Base-by-base conservation (phyloP, 2,888 invertebrate genomes). In the Drosophila picticornis region DNA sequence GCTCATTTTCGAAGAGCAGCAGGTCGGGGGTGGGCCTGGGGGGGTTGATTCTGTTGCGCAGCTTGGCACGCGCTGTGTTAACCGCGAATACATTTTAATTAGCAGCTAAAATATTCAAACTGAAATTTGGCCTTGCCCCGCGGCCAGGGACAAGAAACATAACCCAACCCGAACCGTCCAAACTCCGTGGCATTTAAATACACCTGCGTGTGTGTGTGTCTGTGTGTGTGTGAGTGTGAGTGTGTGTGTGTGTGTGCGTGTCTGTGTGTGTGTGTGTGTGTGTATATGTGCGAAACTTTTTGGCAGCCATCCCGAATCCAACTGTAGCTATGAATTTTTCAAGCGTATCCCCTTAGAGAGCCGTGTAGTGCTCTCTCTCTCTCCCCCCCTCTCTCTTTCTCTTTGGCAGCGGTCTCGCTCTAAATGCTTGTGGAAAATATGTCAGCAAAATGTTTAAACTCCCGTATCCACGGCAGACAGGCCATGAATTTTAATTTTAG, bases 71-170 rank as follows among this genome's bases (percentile, higher is more conserved):
- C 81, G 86, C 84, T 89, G 82, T 82, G 90, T 80, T 87, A 87
- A 78, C 90, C 89, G 83, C 88, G 85, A 89, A 86, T 89, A 89
- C 90, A 89, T 86, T 86, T 86, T 86, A 86, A 86, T 86, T 86
- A 86, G 85, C 88, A 89, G 85, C 85, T 86, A 77, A 89, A 86
- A 86, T 86, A 86, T 86, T 86, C 85, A 86, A 89, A 89, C 90
- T 84, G 72, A 77, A 89, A 85, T 89, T 85, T 85, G 89, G 77
- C 82, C 85, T 84, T 89, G 79, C 87, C 84, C 72, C 55, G 61
- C 48, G 70, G 75, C 55, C 57, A 52, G 67, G 46, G 27, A 56
- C 36, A 27, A 38, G 36, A 27, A 19, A 34, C 51, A 31, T 22
- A 43, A 27, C 27, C 22, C 2, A 29, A 13, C 46, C 50, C n/a